Conservation (phyloP, 2,888 invertebrate species). For the Monochamus alternatus region DNA sequence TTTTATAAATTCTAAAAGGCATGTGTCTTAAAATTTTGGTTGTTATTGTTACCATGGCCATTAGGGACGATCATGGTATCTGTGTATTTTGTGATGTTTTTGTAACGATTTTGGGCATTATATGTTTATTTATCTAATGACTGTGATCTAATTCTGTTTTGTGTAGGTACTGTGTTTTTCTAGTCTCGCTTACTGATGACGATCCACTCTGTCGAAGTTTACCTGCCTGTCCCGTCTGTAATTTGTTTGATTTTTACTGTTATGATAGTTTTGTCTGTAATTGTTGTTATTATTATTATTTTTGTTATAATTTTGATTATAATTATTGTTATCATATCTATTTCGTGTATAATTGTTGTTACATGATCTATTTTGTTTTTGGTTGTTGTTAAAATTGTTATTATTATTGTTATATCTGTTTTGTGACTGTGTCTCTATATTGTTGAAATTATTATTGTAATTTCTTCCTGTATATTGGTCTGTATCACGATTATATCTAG, state of each 20-base stretch:
- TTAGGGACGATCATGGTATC: background rate
- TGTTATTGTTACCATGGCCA: background rate
- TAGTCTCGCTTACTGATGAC: background rate
- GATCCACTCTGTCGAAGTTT: background rate
- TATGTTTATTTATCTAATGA: background rate
- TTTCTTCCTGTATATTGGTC: no score
- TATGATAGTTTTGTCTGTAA: background rate
- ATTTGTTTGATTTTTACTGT: background rate
- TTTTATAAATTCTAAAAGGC: conserved; percentile 3
- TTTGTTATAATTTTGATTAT: background rate
- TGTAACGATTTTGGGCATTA: background rate
- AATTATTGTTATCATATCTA: background rate
- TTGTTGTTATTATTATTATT: background rate
- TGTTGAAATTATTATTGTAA: no score
- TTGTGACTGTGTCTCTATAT: no score
- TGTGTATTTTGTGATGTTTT: background rate
- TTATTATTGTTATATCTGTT: no score
- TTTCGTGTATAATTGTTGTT: background rate
- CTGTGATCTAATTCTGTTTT: background rate
- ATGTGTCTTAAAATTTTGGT: conserved; percentile 6
- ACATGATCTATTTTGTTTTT: no score
- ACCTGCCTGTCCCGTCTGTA: no score
- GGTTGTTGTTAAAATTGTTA: no score
- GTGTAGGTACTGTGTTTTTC: background rate
- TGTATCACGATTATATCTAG: no score